These are phyloP conservation scores for Mirza zaza DNA, from an alignment of 2,113 vertebrate species.

Conservation along the genomic window DNA sequence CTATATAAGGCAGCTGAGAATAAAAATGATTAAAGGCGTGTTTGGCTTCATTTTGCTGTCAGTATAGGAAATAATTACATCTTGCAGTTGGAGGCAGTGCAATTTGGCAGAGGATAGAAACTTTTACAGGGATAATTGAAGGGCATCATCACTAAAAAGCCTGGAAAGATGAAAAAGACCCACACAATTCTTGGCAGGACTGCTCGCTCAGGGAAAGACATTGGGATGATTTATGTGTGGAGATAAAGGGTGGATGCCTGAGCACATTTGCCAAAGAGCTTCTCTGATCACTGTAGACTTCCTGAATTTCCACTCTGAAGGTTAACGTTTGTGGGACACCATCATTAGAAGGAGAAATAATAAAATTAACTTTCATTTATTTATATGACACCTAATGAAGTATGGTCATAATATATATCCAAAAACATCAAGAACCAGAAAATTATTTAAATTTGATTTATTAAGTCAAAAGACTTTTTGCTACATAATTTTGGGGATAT, in stretches of 20 bases:
- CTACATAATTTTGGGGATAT: neutral
- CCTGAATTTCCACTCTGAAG: neutral
- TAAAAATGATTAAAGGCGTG: neutral
- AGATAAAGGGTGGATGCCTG: neutral
- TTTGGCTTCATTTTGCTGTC: neutral
- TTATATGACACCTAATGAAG: neutral
- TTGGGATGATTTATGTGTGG: neutral
- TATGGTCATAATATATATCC: neutral
- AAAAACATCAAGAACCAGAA: neutral
- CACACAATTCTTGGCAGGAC: neutral
- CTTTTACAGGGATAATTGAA: constrained; percentile 38
- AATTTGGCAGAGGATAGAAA: constrained; percentile 28
- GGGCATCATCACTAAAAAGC: neutral
- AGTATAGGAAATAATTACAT: constrained; percentile 18
- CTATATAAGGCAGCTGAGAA: neutral
- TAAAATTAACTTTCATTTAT: neutral
- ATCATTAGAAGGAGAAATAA: neutral
- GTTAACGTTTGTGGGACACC: neutral
- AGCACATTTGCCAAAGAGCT: neutral
- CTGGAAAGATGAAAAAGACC: constrained; percentile 50
- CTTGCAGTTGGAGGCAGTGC: neutral
- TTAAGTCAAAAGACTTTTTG: neutral
- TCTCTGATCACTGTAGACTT: neutral
- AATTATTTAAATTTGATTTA: neutral
- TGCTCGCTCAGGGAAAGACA: neutral